These are phyloP conservation scores for Bombus confusus DNA, from an alignment of 1,140 invertebrate genomes.

Conservation along the genomic window DNA sequence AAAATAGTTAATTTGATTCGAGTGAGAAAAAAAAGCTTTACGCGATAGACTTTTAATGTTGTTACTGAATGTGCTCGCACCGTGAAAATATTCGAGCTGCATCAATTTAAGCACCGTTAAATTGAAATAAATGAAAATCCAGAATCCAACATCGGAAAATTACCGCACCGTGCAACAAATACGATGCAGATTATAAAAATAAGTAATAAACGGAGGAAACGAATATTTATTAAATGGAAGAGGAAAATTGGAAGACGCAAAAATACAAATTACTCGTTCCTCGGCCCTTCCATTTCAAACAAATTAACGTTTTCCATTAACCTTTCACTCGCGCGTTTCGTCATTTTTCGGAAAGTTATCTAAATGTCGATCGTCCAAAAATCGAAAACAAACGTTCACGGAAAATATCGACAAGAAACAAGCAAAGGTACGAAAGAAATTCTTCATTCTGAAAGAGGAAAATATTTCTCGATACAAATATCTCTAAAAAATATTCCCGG, in stretches of 20 bases:
- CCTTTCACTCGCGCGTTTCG: not conserved
- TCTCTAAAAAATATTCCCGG: not conserved
- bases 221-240: not conserved
- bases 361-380: not conserved
- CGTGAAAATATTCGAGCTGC: not conserved
- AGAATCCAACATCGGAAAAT: not conserved
- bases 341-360: not conserved
- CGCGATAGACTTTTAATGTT: not conserved
- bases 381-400: not conserved
- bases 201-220: not conserved
- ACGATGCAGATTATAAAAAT: not conserved
- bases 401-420: not conserved
- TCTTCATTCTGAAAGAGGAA: not conserved
- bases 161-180: not conserved
- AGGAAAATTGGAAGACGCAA: not conserved
- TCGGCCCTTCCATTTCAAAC: not conserved
- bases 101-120: not conserved
- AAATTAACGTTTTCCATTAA: not conserved
- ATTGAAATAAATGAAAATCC: not conserved
- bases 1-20: not conserved
- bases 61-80: not conserved
- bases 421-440: not conserved
- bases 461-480: not conserved
- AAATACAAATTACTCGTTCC: not conserved
- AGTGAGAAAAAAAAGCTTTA: not conserved